phyloP scores from a whole-genome alignment of 1,140 invertebrate species.

The Dinoponera quadriceps region DNA sequence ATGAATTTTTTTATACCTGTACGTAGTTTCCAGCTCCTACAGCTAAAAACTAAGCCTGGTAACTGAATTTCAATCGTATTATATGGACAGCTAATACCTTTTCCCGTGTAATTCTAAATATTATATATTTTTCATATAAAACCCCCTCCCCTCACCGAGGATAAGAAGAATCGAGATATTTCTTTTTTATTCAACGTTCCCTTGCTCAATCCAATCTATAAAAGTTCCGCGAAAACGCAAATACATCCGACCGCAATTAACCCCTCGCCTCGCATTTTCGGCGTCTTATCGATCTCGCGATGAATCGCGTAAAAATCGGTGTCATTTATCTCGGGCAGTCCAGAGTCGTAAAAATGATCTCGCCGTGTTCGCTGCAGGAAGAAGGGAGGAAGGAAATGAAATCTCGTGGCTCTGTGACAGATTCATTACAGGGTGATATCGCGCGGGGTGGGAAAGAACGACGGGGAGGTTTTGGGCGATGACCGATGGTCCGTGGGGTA shows the following conservation, averaged over 20 bases:
- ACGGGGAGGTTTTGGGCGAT: slow-evolving; percentile 71
- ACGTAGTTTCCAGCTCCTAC: no score
- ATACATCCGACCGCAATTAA: neutral
- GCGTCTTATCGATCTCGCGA: neutral
- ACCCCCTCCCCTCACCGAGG: no score
- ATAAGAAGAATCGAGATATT: no score
- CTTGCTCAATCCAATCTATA: neutral
- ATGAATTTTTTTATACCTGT: no score
- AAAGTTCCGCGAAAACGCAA: neutral
- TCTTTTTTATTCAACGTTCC: no score
- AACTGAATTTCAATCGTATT: no score
- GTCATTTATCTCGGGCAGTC: slow-evolving; percentile 16
- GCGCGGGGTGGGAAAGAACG: slow-evolving; percentile 43
- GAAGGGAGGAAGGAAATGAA: slow-evolving; percentile 64
- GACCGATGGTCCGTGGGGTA: slow-evolving; percentile 81
- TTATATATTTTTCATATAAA: no score
- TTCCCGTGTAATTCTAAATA: no score
- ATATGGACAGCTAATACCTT: no score
- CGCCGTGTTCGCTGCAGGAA: neutral
- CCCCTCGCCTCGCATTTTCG: neutral
- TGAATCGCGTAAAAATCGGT: neutral
- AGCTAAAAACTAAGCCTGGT: no score
- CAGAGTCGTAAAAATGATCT: slow-evolving; percentile 62
- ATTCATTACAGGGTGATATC: slow-evolving; percentile 72
- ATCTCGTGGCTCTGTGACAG: slow-evolving; percentile 68